Evolutionary conservation across 1,140 invertebrate species (phyloP), one percentile per base, ranked within the genome.

Genomic region (Cotesia vestalis): DNA sequence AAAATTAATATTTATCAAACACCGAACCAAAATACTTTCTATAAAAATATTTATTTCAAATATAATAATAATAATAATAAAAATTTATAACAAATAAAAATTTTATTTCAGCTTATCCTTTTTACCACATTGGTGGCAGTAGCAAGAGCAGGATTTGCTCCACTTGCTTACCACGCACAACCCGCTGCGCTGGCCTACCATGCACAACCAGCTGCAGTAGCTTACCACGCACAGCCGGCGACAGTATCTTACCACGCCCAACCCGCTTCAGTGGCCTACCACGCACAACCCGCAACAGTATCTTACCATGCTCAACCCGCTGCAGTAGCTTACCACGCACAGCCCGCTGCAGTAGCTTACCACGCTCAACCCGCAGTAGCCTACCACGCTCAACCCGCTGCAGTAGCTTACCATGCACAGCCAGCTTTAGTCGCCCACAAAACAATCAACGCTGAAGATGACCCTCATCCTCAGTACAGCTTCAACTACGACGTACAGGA

Each of bases 401-500:
- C 57, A 4, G 17, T 53, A 51, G 14, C 51, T 64, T 69, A 69
- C 14, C 38, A 72, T 36, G 61, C 72, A 55, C 59, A 59, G 9
- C 57, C 67, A 34, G 59, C 38, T 52, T 27, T 72, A 12, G 53
- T 53, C 14, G 66, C 51, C 35, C 66, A 62, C 17, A 67, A 62
- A 51, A 69, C 66, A 46, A 69, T 73, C 34, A 69, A 51, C 27
- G 14, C 69, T 34, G 69, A 62, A 38, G 69, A 71, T 27, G 69
- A 71, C 38, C 59, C 60, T 9, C 69, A 71, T 35, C 69, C 69
- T 20, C 69, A 71, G 36, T 69, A 67, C 52, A 55, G 51, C 51
- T 67, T 34, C 51, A 84, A 83, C 1, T 90, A 89, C 80, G 85
- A 85, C 64, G 88, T 90, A 17, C 78, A 85, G n/a, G 88, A 89